phyloP scores from a whole-genome alignment of 2,888 invertebrate genomes.

The Strigamia crassipes region DNA sequence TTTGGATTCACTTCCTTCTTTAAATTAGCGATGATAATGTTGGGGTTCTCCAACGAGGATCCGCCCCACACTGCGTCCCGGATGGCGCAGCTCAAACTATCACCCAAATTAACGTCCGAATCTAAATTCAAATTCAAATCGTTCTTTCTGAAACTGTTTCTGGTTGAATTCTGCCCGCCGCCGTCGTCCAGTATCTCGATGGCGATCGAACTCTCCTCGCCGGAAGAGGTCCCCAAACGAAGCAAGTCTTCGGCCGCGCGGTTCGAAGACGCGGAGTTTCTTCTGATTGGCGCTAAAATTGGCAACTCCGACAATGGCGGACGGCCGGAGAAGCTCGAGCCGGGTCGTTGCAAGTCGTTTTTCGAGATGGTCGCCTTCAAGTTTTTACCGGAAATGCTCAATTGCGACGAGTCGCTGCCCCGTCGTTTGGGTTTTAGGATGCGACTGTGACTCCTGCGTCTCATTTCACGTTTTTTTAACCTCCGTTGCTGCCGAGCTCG shows the following conservation, averaged over 20 bases:
- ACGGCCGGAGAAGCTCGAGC: background rate
- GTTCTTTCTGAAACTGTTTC: background rate
- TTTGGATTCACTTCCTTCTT: background rate
- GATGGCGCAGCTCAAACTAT: constrained; percentile 37
- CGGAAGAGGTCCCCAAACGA: constrained; percentile 15
- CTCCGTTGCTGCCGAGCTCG: constrained; percentile 49
- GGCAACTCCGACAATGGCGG: constrained; percentile 29
- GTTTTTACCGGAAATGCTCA: background rate
- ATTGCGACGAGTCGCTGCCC: constrained; percentile 29
- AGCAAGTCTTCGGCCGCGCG: constrained; percentile 43
- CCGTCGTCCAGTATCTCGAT: background rate
- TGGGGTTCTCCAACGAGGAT: background rate
- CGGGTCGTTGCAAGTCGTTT: background rate
- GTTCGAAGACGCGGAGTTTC: background rate
- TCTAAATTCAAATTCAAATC: background rate
- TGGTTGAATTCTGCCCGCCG: background rate
- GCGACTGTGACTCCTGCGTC: constrained; percentile 39
- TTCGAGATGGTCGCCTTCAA: background rate
- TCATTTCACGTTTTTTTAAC: constrained; percentile 43
- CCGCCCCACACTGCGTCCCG: constrained; percentile 29
- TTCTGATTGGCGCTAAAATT: constrained; percentile 14
- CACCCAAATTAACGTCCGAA: background rate
- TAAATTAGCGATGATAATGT: background rate
- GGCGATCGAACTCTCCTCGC: constrained; percentile 17
- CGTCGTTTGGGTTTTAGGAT: background rate